Percentiles rank a stretch among this genome's conserved stretches.
These are phyloP conservation scores for Propithecus perrieri DNA, from an alignment of 2,797 vertebrate genomes.

Conservation along the genomic window DNA sequence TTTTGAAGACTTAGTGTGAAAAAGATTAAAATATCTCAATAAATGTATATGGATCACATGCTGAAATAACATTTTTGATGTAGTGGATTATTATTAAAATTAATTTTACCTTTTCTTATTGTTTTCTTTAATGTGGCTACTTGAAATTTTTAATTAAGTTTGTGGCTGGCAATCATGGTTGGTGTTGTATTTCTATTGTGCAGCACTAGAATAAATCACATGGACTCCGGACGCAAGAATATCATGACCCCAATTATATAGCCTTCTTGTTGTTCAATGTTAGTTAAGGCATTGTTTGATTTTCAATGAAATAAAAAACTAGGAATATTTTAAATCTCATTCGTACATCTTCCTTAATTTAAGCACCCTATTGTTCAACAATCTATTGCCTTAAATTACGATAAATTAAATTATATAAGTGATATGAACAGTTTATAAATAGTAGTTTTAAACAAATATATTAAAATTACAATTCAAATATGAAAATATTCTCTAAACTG, in stretches of 20 bases:
- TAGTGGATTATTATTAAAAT: background rate
- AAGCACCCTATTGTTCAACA: background rate
- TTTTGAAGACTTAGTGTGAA: background rate
- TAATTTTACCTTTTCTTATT: background rate
- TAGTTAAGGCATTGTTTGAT: background rate
- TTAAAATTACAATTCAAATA: background rate
- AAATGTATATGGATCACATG: background rate
- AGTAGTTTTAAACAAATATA: background rate
- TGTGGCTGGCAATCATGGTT: background rate
- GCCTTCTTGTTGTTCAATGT: background rate
- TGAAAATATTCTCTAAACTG: background rate
- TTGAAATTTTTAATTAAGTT: constrained; percentile 3
- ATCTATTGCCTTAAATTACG: background rate
- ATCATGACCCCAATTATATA: background rate
- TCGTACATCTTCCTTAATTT: background rate
- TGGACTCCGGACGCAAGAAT: background rate
- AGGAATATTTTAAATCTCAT: background rate
- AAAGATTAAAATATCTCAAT: background rate
- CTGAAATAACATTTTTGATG: background rate
- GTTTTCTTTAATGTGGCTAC: background rate
- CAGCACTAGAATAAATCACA: background rate
- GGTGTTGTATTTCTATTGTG: background rate
- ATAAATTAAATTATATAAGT: background rate
- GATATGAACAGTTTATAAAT: background rate
- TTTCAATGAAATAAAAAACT: background rate